A percentile compares a stretch with the other conserved stretches of the same genome.
Evolutionary conservation across 2,113 vertebrate genomes (phyloP).

Genomic region (Rhynchopsitta pachyrhyncha): DNA sequence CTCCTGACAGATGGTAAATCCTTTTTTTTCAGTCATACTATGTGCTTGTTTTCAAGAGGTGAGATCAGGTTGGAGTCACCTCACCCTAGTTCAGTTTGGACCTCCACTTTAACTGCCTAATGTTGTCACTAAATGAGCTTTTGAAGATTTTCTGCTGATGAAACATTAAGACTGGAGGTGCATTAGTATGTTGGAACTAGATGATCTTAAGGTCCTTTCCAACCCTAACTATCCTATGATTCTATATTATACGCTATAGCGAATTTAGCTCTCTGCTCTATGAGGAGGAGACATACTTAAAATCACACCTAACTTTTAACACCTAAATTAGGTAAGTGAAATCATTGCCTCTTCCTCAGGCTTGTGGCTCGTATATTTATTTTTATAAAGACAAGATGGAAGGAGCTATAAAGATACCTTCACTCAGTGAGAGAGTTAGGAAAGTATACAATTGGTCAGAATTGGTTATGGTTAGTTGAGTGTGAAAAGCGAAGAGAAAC

Average conservation of each 20-base stretch:
- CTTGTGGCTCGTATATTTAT: background rate
- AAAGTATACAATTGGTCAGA: background rate
- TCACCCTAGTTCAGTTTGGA: background rate
- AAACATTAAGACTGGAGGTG: background rate
- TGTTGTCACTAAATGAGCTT: background rate
- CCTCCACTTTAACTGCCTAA: background rate
- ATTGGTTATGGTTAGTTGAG: background rate
- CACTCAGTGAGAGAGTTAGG: background rate
- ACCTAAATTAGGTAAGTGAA: background rate
- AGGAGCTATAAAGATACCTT: background rate
- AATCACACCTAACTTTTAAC: background rate
- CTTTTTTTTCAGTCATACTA: background rate
- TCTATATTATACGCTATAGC: background rate
- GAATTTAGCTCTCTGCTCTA: background rate
- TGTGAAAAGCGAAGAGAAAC: background rate
- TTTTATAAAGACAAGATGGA: background rate
- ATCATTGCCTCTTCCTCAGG: background rate
- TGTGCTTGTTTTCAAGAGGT: background rate
- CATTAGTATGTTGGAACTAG: no score
- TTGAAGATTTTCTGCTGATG: background rate
- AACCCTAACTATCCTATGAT: no score
- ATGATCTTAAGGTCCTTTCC: no score
- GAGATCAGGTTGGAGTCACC: background rate
- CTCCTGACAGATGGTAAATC: background rate
- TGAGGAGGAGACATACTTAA: background rate